Base-by-base conservation (phyloP, 2,888 invertebrate species). In the Trachelus tabidus region DNA sequence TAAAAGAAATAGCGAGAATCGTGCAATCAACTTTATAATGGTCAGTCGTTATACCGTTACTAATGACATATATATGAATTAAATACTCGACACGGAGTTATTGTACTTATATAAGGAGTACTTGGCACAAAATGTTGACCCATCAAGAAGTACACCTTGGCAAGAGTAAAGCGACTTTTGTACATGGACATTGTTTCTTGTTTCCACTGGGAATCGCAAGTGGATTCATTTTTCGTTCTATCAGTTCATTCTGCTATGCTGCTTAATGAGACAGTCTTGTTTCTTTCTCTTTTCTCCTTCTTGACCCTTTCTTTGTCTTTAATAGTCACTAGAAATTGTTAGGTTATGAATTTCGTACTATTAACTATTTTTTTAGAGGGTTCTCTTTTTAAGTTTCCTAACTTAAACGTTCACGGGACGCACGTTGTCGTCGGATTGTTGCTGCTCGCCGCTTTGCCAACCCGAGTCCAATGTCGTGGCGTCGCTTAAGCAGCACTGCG, bases 401-500 rank as follows among this genome's bases (percentile, higher is more conserved):
- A 23, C 75, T 87, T 83, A 91, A 77, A 91, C 90, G 76, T 91
- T 90, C 12, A 91, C 89, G 2, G 89, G 90, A 73, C 89, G 88
- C 73, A 88, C 87, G 34, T 86, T 88, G 73, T 91, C 90, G 12
- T 89, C 88, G 15, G 87, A 87, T 78, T 87, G 88, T 37, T 87
- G 83, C n/a, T 88, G 87, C 69, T 89, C 89, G 0, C 94, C 95
- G 84, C 94, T 95, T 81, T 95, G 95, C 95, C 95, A 95, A 0
- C 95, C 95, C 0, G 95, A 94, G 83, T 95, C 95, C 92, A 95
- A 94, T 0, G 95, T 95, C 71, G 93, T 93, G 0, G 94, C 93
- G 74, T 94, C 94, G 82, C 93, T 94, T 76, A 93, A 92, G 73
- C 94, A 94, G 80, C 94, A 93, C 78, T 93, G 93, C 34, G 1